These are phyloP conservation scores for Tyrannus savana DNA, from an alignment of 2,113 vertebrate genomes.

Conservation along the genomic window DNA sequence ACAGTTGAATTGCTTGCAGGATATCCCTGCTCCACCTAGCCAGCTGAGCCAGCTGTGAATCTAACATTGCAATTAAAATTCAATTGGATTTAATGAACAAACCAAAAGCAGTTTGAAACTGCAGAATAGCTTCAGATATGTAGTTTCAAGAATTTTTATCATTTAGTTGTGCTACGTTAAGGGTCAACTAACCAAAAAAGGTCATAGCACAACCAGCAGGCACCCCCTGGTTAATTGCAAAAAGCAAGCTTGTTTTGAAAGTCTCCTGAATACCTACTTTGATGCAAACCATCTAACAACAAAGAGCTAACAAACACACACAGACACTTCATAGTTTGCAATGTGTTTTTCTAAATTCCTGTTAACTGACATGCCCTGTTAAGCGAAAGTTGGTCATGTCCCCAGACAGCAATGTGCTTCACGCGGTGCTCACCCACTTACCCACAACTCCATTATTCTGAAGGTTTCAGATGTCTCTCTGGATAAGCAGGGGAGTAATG, in stretches of 20 bases:
- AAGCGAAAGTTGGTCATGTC: slow-evolving; percentile 65
- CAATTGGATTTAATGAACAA: neutral
- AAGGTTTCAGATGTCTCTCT: slow-evolving; percentile 31
- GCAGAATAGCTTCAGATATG: neutral
- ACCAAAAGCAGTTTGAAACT: neutral
- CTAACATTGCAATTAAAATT: neutral
- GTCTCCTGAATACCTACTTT: neutral
- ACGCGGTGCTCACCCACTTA: slow-evolving; percentile 55
- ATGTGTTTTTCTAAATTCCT: neutral
- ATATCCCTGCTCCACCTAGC: neutral
- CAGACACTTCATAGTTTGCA: neutral
- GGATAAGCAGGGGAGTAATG: slow-evolving; percentile 45
- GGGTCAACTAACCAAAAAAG: neutral
- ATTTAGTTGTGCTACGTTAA: neutral
- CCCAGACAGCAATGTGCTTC: slow-evolving; percentile 47
- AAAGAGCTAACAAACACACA: neutral
- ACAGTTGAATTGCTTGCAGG: neutral
- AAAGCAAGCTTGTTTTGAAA: neutral
- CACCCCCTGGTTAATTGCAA: neutral
- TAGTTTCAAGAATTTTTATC: neutral
- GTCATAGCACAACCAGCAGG: neutral
- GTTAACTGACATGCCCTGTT: slow-evolving; percentile 9
- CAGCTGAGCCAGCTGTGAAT: neutral
- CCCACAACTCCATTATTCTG: slow-evolving; percentile 56
- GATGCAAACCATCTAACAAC: slow-evolving; percentile 17